Evolutionary conservation across 37 sponge, comb jelly and placozoan species (phyloP), one percentile per base, ranked within the genome.

Genomic region (Oopsacas minuta): DNA sequence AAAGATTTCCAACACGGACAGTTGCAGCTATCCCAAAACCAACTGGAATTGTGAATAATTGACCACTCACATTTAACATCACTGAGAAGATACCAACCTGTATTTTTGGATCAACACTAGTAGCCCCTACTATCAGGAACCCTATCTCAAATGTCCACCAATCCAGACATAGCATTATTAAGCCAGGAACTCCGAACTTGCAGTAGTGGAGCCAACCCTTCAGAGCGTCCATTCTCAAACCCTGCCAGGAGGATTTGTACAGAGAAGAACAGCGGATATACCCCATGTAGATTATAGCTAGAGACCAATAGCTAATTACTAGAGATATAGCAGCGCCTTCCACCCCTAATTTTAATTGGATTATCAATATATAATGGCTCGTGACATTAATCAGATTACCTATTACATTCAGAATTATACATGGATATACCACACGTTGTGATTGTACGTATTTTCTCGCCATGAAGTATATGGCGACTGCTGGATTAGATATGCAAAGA

Each of bases 141-240:
- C 85, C 85, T 69, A 85, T 85, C 36, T 85, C 85, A 53, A 85
- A 85, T 35, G 75, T 85, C 85, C 85, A 85, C 81, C 38, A 36
- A 1, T 85, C 85, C 20, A 85, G 37, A 36, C 53, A 36, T 23
- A 85, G 23, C 85, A 85, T 85, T 8, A 61, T 39, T 35, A 53
- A 39, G 0, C 85, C 75, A 85, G 85, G 85, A 22, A 85, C 0
- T 23, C 85, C 85, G 0, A 37, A 53, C 12, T 36, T 0, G 7
- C 53, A 0, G 37, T 61, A 85, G 39, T 85, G 81, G 28, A 38
- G 22, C 85, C 85, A 85, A 22, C 37, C 75, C 36, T 34, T 8
- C 0, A 85, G 81, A 1, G 38, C 49, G 35, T 53, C 85, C 32
- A 23, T 85, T 22, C 81, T 52, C 85, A 69, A 85, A 1, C 85